Percentiles rank a stretch among this genome's conserved stretches.
Conservation (phyloP, 2,113 vertebrate species). For the Panurus biarmicus region DNA sequence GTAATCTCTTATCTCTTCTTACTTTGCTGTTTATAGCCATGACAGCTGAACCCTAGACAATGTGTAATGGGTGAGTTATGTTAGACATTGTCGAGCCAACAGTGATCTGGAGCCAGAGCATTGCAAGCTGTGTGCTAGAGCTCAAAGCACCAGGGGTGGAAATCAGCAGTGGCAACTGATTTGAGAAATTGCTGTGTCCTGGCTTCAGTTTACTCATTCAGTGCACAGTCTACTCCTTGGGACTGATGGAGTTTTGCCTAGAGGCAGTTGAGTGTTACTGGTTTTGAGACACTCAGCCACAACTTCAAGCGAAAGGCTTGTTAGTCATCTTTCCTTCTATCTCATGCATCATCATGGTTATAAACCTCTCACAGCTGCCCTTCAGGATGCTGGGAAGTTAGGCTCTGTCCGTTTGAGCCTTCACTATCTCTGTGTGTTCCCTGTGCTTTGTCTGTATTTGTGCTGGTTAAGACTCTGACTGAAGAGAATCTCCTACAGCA, state of each 20-base stretch:
- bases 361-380: neutral
- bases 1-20: slow-evolving; percentile 33
- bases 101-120: neutral
- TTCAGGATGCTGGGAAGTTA: neutral
- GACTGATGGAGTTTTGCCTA: neutral
- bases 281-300: neutral
- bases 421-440: neutral
- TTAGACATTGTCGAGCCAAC: neutral
- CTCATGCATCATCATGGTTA: neutral
- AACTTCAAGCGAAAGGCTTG: neutral
- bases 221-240: neutral
- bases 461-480: neutral
- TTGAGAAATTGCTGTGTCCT: neutral
- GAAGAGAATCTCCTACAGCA: neutral
- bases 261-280: neutral
- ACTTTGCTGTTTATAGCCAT: neutral
- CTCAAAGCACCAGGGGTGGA: neutral
- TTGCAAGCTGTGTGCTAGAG: neutral
- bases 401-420: neutral
- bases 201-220: neutral
- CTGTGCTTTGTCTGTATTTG: neutral
- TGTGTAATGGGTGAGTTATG: slow-evolving; percentile 54
- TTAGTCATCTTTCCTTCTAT: slow-evolving; percentile 35
- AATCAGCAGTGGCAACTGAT: neutral
- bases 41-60: slow-evolving; percentile 13